Evolutionary conservation across 2,113 vertebrate genomes (phyloP).

Genomic region (Bungarus multicinctus): DNA sequence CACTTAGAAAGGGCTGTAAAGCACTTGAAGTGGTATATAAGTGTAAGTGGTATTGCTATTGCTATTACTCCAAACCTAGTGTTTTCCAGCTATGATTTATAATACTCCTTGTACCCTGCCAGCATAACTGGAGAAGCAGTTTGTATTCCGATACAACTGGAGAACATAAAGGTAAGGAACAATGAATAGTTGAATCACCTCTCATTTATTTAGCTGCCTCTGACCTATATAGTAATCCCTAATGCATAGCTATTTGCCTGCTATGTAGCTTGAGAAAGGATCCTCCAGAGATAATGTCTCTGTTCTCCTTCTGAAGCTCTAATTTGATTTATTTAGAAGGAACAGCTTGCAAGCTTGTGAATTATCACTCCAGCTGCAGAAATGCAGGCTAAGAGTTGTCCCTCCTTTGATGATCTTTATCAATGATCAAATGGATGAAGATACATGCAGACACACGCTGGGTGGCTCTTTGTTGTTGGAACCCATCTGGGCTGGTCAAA

Average conservation of each 20-base stretch:
- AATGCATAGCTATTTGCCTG: not conserved
- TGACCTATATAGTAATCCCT: not conserved
- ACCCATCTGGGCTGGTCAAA: not conserved
- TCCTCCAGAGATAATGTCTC: not conserved
- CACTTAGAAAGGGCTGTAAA: too few species aligned
- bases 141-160: not conserved
- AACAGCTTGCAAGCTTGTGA: not conserved
- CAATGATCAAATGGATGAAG: not conserved
- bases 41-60: too few species aligned
- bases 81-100: not conserved
- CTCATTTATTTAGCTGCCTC: not conserved
- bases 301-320: not conserved
- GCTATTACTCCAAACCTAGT: not conserved
- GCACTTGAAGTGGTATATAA: too few species aligned
- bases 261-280: not conserved
- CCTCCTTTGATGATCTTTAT: conserved; percentile 14
- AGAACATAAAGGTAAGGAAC: not conserved
- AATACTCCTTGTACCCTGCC: not conserved
- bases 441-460: not conserved
- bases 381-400: not conserved
- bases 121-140: not conserved
- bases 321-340: not conserved
- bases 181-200: not conserved
- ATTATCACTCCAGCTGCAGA: conserved; percentile 6
- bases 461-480: not conserved